Conservation (phyloP, 2,113 vertebrate species). For the Pristiophorus japonicus region DNA sequence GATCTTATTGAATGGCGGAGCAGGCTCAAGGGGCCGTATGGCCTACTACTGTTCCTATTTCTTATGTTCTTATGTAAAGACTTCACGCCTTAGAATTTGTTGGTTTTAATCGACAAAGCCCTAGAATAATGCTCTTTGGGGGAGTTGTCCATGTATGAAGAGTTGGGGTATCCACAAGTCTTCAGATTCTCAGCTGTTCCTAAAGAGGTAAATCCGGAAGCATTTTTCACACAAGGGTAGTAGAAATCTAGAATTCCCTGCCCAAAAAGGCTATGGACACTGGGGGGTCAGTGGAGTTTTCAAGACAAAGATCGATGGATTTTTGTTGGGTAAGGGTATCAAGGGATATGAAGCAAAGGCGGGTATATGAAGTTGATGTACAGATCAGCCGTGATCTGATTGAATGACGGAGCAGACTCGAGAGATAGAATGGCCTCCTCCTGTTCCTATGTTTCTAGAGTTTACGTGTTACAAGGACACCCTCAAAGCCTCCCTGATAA, state of each 20-base stretch:
- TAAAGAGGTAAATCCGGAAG: background rate
- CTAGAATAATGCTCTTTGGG: background rate
- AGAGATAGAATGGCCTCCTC: background rate
- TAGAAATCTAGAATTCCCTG: background rate
- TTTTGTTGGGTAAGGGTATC: background rate
- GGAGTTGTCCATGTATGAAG: background rate
- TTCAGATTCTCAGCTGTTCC: background rate
- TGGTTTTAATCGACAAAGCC: background rate
- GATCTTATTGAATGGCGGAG: no score
- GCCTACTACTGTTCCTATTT: no score
- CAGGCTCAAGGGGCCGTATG: no score
- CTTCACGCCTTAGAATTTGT: background rate
- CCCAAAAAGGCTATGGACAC: background rate
- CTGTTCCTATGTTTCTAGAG: background rate
- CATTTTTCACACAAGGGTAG: background rate
- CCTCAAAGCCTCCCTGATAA: no score
- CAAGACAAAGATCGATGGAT: background rate
- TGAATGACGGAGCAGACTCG: background rate
- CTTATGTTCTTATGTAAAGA: no score
- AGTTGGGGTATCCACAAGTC: background rate
- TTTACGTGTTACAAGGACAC: no score
- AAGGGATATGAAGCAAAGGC: background rate
- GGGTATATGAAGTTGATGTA: background rate
- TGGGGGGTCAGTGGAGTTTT: background rate
- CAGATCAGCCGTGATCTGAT: background rate